Base-by-base conservation (phyloP, 2,797 vertebrate genomes). In the Eulemur rubriventer region DNA sequence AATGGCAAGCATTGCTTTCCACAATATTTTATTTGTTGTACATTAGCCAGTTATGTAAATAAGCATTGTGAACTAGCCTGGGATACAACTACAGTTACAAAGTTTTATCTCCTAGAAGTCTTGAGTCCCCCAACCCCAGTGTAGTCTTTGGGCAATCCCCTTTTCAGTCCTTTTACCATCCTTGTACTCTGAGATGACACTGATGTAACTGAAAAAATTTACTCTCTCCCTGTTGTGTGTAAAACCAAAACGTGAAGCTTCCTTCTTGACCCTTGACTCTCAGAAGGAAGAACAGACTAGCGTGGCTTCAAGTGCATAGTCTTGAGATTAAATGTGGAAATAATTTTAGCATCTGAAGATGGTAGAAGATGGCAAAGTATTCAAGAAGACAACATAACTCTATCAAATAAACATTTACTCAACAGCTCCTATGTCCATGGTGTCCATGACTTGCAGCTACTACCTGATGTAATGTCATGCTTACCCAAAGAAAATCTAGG, bases 211-310 rank as follows among this genome's bases (percentile, higher is more conserved):
- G 10, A 81, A 76, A 80, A 88, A 46, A 82, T 72, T 75, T 76
- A 87, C 4, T 10, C 6, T 76, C 55, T 96, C 46, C 33, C 41
- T 67, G 55, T 41, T 67, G 22, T 67, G 22, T 91, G 61, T 72
- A 35, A 94, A 93, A 94, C 70, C 57, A 85, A 83, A 87, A 94
- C 17, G 85, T 72, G 48, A 92, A 72, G 48, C 43, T 61, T 76
- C 52, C 33, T 88, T 81, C 59, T 94, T 76, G 86, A 28, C 26
- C 57, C 69, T 35, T 87, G 33, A 90, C 35, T 86, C 73, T 85
- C 73, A 89, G 79, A 84, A 92, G 80, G 79, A 80, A 94, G 61
- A 88, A 72, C 17, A 76, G n/a, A 81, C 22, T 14, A 61, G 41
- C 48, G 16, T 46, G 50, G 76, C 57, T 86, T 89, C 20, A 59